Evolutionary conservation across 2,888 invertebrate species (phyloP), one percentile per base, ranked within the genome.

Genomic region (Ophion ventricosus): DNA sequence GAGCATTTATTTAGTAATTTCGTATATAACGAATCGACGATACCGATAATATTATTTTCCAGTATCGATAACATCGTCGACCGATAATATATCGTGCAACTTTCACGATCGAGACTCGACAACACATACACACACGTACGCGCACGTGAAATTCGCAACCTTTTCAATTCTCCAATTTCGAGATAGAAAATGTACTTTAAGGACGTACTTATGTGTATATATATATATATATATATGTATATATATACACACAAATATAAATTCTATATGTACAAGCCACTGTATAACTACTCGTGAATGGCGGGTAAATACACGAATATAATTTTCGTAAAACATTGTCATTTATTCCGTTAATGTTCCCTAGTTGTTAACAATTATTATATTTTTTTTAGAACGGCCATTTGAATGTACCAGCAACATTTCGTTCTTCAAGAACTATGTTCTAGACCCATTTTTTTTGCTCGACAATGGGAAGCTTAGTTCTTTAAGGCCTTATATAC

Each of bases 271-370:
- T 83, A 80, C 57, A 26, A 43, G 83, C 43, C 23, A 79, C 70
- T 82, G 73, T 74, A 63, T 57, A 40, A 63, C 26, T 69, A 40
- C 80, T 78, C 69, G 57, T 74, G 57, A 70, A 64, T 83, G 59
- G 61, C 74, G 74, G 49, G 73, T 66, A 25, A 78, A 83, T 84
- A 84, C 63, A 80, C 78, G 76, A 67, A 80, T 86, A 79, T 83
- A 85, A 85, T 75, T 83, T 86, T 83, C 80, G 14, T 81, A 79
- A 49, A 79, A 70, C 77, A 75, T 25, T 43, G 14, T 25, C 25
- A 25, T 56, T 35, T 56, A 56, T n/a, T 70, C 17, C n/a, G 25
- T 56, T 10, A 26, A n/a, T n/a, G 11, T 5, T 56, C 54, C 54
- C 1, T 26, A 23, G 17, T 57, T 1, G 0, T 35, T 0, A 35